Evolutionary conservation across 2,888 invertebrate genomes (phyloP).

Genomic region (Brachypalpus laphriformis): DNA sequence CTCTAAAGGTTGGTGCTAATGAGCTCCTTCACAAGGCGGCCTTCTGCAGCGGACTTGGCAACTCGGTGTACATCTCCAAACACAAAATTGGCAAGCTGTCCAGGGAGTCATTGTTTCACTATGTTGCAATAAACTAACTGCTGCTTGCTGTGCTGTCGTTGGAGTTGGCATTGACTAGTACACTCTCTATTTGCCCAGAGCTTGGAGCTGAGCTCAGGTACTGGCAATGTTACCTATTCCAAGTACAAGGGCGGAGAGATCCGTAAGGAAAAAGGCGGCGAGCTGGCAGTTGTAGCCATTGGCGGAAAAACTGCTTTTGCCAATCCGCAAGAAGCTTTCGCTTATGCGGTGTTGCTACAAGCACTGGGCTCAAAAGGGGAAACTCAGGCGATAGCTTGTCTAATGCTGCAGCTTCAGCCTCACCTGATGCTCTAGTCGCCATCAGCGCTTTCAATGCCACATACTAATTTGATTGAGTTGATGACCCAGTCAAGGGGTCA

Average conservation of each 20-base stretch:
- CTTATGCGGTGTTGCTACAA: conserved; percentile 86
- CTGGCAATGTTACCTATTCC: conserved; percentile 79
- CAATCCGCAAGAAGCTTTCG: conserved; percentile 86
- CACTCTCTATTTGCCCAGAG: conserved; percentile 85
- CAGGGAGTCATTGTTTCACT: conserved; percentile 90
- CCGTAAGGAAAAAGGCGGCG: conserved; percentile 87
- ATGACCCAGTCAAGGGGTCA: too few relatives aligned
- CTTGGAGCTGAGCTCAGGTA: conserved; percentile 83
- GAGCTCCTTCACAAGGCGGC: conserved; percentile 96
- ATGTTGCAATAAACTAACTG: conserved; percentile 86
- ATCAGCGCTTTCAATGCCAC: conserved; percentile 88
- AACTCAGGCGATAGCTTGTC: conserved; percentile 86
- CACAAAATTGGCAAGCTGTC: conserved; percentile 90
- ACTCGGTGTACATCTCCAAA: conserved; percentile 92
- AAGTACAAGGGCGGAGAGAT: conserved; percentile 88
- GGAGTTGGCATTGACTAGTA: conserved; percentile 90
- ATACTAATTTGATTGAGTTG: too few relatives aligned
- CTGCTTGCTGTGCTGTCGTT: conserved; percentile 89
- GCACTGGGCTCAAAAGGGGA: conserved; percentile 89
- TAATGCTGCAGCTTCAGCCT: conserved; percentile 84
- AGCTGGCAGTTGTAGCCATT: conserved; percentile 89
- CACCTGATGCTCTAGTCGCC: conserved; percentile 84
- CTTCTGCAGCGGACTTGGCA: conserved; percentile 92
- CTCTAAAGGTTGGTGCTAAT: conserved; percentile 88
- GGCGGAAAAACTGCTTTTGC: conserved; percentile 88